These are phyloP conservation scores for Nasonia giraulti DNA, from an alignment of 1,140 invertebrate species.

Conservation along the genomic window DNA sequence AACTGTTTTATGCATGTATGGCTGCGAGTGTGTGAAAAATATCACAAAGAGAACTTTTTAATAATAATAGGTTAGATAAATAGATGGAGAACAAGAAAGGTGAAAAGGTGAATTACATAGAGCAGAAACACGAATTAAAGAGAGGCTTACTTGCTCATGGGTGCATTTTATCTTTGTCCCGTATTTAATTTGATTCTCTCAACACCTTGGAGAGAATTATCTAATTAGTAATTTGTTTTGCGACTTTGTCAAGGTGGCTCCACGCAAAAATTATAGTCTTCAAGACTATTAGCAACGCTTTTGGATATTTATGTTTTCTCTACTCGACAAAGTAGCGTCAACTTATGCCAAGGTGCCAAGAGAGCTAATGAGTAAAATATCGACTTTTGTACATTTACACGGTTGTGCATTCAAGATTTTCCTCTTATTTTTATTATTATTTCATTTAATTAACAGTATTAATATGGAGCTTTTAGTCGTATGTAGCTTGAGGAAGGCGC, in stretches of 20 bases:
- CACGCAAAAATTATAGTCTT: neutral
- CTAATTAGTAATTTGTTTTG: neutral
- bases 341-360: neutral
- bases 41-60: neutral
- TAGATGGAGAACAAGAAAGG: neutral
- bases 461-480: neutral
- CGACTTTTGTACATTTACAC: neutral
- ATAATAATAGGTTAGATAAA: neutral
- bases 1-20: neutral
- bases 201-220: neutral
- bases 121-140: neutral
- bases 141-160: neutral
- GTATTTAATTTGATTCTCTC: neutral
- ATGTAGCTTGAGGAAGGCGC: conserved; percentile 14
- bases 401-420: neutral
- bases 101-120: neutral
- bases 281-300: neutral
- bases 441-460: neutral
- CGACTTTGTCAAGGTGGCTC: too few species aligned
- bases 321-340: neutral
- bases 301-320: neutral
- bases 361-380: neutral
- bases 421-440: neutral
- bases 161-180: neutral
- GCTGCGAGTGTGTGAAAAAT: neutral